Percentiles rank a stretch among this genome's conserved stretches.
phyloP scores from a whole-genome alignment of 2,113 vertebrate genomes.

The Porphyrio hochstetteri region DNA sequence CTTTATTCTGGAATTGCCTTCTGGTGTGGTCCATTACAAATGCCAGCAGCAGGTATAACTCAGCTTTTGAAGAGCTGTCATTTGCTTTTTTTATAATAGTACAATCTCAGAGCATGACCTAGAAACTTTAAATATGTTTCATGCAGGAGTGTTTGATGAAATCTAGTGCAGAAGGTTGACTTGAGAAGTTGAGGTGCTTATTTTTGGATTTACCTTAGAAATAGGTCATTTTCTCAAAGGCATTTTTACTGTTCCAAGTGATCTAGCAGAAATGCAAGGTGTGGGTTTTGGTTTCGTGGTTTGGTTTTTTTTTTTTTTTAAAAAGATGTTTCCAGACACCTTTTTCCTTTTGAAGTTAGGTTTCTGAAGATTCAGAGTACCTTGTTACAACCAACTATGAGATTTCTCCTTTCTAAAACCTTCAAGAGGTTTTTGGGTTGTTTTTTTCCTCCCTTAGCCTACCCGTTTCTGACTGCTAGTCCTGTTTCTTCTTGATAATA shows the following conservation, averaged over 20 bases:
- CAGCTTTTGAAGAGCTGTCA: not conserved
- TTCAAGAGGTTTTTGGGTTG: not conserved
- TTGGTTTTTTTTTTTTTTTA: not conserved
- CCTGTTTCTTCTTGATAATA: not conserved
- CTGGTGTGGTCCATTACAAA: not conserved
- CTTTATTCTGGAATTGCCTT: not conserved
- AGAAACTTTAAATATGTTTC: not conserved
- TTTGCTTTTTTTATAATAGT: not conserved
- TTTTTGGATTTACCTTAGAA: not conserved
- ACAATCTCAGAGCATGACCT: not conserved
- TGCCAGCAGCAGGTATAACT: not conserved
- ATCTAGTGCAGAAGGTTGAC: not conserved
- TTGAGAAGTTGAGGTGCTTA: not conserved
- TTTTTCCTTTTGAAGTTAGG: not conserved
- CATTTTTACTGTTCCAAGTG: not conserved
- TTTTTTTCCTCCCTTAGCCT: not conserved
- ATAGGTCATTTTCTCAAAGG: not conserved
- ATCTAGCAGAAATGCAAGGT: not conserved
- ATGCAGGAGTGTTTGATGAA: not conserved
- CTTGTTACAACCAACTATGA: not conserved
- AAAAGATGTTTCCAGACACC: not conserved
- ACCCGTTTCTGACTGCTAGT: not conserved
- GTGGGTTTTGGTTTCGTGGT: not conserved
- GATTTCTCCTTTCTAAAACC: not conserved
- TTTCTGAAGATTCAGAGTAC: not conserved